Percentiles rank a stretch among this genome's conserved stretches.
Conservation (phyloP, 2,888 invertebrate species). For the Drosophila siamana region DNA sequence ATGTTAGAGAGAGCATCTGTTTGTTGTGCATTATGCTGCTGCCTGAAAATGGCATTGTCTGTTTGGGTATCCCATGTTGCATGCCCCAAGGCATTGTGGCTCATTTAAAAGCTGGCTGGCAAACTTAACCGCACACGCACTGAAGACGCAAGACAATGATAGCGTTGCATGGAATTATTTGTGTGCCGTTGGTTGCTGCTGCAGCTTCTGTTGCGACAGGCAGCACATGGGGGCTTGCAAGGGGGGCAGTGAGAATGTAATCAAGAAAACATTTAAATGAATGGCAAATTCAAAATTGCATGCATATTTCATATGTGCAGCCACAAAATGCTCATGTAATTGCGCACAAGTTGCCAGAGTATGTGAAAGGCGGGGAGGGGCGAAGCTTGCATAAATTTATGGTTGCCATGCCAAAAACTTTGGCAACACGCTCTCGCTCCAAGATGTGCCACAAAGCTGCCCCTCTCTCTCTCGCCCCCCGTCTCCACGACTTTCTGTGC, state of each 20-base stretch:
- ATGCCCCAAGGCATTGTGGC: conserved; percentile 66
- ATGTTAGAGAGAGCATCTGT: conserved; percentile 7
- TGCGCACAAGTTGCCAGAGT: conserved; percentile 57
- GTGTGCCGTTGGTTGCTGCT: conserved; percentile 43
- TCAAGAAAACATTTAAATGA: conserved; percentile 79
- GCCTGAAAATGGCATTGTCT: conserved; percentile 15
- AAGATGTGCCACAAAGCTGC: conserved; percentile 30
- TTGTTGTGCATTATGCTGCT: neutral
- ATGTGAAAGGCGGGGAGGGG: neutral
- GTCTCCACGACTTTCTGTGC: neutral
- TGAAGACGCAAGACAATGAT: conserved; percentile 60
- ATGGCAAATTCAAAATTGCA: conserved; percentile 78
- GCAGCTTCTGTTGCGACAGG: conserved; percentile 25
- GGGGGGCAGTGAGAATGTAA: conserved; percentile 60
- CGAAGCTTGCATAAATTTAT: conserved; percentile 69
- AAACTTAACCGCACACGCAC: conserved; percentile 58
- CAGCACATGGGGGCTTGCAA: neutral
- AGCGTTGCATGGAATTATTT: conserved; percentile 68
- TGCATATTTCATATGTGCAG: conserved; percentile 78
- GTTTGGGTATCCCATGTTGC: conserved; percentile 34
- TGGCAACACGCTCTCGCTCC: conserved; percentile 16
- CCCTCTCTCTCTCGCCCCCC: neutral
- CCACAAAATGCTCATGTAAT: conserved; percentile 77
- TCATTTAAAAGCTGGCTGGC: conserved; percentile 63
- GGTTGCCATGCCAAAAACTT: conserved; percentile 54